Percentiles rank a stretch among this genome's conserved stretches.
These are phyloP conservation scores for Aplysia californica DNA, from an alignment of 1,140 invertebrate genomes.

Conservation along the genomic window DNA sequence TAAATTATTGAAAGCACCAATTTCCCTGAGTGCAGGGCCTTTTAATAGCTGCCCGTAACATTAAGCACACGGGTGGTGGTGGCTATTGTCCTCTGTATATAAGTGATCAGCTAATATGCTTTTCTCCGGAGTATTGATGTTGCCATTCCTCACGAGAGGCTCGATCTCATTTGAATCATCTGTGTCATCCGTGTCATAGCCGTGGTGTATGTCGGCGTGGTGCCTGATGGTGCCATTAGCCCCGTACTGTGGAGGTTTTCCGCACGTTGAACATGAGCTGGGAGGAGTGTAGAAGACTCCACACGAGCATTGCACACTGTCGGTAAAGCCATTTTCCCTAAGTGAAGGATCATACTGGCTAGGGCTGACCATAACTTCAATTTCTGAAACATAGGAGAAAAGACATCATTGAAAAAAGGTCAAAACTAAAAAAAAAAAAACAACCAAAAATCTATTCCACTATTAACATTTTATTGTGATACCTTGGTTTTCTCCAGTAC, in stretches of 20 bases:
- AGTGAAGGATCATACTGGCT: too few species aligned
- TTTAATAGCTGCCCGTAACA: too few species aligned
- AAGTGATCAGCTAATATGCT: too few species aligned
- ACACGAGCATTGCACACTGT: slow-evolving; percentile 17
- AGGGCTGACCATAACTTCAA: slow-evolving; percentile 5
- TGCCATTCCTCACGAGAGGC: neutral
- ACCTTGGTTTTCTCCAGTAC: neutral
- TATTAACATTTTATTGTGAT: too few species aligned
- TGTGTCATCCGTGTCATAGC: slow-evolving; percentile 1
- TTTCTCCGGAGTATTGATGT: neutral
- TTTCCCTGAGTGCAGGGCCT: too few species aligned
- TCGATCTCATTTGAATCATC: neutral
- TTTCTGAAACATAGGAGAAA: neutral
- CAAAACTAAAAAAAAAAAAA: too few species aligned
- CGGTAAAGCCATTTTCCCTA: neutral
- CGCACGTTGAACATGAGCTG: neutral
- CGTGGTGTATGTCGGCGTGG: neutral
- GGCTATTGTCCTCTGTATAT: too few species aligned
- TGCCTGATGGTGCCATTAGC: neutral
- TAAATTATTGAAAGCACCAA: too few species aligned
- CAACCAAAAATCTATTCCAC: too few species aligned
- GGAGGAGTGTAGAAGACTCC: neutral
- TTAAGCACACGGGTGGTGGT: too few species aligned
- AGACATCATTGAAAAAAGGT: neutral
- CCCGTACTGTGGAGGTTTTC: neutral